A percentile compares a stretch with the other conserved stretches of the same genome.
These are phyloP conservation scores for Salvelinus namaycush DNA, from an alignment of 2,113 vertebrate genomes.

Conservation along the genomic window DNA sequence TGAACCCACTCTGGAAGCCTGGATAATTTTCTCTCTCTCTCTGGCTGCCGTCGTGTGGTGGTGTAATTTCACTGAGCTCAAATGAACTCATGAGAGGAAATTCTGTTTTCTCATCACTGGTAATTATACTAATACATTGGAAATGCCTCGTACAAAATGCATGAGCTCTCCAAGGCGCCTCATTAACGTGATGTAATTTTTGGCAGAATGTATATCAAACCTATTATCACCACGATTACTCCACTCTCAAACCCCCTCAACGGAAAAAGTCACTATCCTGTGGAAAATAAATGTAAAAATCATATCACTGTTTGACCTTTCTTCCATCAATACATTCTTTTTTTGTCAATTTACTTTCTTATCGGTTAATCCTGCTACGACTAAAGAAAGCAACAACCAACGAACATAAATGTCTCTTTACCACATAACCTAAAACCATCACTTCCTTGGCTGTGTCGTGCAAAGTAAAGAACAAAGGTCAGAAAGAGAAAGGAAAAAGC, in stretches of 20 bases:
- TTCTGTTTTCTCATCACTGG: constrained; percentile 94
- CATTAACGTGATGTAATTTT: constrained; percentile 91
- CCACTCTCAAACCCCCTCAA: constrained; percentile 66
- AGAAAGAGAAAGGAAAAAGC: neutral
- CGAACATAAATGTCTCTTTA: neutral
- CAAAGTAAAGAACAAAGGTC: neutral
- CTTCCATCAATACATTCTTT: too few relatives aligned
- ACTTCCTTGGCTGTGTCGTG: neutral
- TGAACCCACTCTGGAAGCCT: constrained; percentile 85
- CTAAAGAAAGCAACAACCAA: neutral
- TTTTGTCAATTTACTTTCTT: neutral
- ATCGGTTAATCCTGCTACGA: neutral
- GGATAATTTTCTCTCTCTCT: constrained; percentile 82
- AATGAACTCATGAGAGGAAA: constrained; percentile 92
- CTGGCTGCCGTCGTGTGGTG: neutral
- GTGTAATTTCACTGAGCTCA: constrained; percentile 84
- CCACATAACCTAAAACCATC: neutral
- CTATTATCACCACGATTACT: constrained; percentile 86
- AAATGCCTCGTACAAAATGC: constrained; percentile 93
- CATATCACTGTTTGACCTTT: neutral
- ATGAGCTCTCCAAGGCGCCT: constrained; percentile 87
- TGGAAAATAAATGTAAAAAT: constrained; percentile 12
- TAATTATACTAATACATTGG: constrained; percentile 94
- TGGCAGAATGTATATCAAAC: constrained; percentile 90
- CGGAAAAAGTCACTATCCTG: constrained; percentile 58